Conservation (phyloP, 2,888 invertebrate genomes). For the Erebia aethiops region DNA sequence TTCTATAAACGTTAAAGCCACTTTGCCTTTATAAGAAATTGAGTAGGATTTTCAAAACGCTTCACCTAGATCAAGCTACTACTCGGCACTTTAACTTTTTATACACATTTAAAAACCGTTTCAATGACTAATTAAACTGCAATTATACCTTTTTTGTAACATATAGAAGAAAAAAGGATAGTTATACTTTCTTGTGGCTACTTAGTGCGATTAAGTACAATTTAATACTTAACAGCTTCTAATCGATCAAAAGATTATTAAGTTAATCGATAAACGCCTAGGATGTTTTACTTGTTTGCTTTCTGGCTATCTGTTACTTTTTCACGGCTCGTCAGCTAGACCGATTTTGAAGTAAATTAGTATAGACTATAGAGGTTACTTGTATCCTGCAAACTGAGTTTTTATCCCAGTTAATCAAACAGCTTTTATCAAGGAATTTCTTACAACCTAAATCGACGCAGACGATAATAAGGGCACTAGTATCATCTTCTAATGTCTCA, state of each 20-base stretch:
- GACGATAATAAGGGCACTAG: too few relatives aligned
- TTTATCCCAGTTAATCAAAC: too few relatives aligned
- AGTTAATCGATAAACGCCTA: background rate
- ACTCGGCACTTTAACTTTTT: conserved; percentile 12
- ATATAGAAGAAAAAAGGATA: background rate
- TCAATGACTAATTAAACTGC: conserved; percentile 16
- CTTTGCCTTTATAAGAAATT: conserved; percentile 63
- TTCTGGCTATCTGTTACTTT: too few relatives aligned
- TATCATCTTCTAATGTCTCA: too few relatives aligned
- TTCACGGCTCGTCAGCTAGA: too few relatives aligned
- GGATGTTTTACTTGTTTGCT: too few relatives aligned
- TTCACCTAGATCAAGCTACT: conserved; percentile 31
- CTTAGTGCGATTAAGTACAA: conserved; percentile 9
- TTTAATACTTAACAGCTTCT: conserved; percentile 4
- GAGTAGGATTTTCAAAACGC: conserved; percentile 61
- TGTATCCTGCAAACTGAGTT: too few relatives aligned
- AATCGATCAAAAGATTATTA: background rate
- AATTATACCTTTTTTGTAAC: conserved; percentile 15
- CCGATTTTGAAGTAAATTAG: too few relatives aligned
- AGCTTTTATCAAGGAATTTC: too few relatives aligned
- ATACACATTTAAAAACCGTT: conserved; percentile 8
- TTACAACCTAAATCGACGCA: too few relatives aligned
- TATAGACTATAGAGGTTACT: too few relatives aligned
- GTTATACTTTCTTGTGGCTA: background rate
- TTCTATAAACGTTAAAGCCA: conserved; percentile 47